Conservation (phyloP, 1,140 invertebrate species). For the Ganaspis sp. region DNA sequence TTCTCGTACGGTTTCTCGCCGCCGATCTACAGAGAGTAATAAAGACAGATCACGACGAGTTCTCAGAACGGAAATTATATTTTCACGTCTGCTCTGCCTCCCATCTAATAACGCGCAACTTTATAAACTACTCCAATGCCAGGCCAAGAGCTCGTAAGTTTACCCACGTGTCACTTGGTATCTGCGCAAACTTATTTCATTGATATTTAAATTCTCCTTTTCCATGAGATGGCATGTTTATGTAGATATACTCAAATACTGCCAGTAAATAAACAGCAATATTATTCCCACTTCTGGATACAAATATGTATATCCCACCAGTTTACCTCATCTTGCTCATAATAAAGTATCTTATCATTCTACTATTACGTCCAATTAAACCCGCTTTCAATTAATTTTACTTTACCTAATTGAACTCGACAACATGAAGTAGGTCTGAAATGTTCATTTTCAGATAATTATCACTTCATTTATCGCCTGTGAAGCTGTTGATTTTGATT, state of each 20-base stretch:
- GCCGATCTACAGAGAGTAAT: constrained; percentile 57
- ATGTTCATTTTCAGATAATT: neutral
- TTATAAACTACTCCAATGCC: constrained; percentile 46
- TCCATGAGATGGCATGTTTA: constrained; percentile 16
- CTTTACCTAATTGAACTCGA: constrained; percentile 17
- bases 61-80: constrained; percentile 65
- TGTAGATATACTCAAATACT: neutral
- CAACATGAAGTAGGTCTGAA: neutral
- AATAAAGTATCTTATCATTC: neutral
- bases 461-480: neutral
- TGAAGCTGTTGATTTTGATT: neutral
- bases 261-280: constrained; percentile 16
- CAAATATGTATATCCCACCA: neutral
- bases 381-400: neutral
- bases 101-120: constrained; percentile 54
- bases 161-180: constrained; percentile 43
- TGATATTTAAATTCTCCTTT: constrained; percentile 44
- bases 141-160: constrained; percentile 38
- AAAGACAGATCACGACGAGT: constrained; percentile 59
- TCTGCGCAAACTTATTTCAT: constrained; percentile 40
- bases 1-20: constrained; percentile 32
- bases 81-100: constrained; percentile 56
- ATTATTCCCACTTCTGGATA: neutral
- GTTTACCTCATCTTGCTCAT: neutral
- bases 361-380: neutral